Percentiles rank a stretch among this genome's conserved stretches.
Evolutionary conservation across 1,140 invertebrate species (phyloP).

Genomic region (Heliconius hermathena): DNA sequence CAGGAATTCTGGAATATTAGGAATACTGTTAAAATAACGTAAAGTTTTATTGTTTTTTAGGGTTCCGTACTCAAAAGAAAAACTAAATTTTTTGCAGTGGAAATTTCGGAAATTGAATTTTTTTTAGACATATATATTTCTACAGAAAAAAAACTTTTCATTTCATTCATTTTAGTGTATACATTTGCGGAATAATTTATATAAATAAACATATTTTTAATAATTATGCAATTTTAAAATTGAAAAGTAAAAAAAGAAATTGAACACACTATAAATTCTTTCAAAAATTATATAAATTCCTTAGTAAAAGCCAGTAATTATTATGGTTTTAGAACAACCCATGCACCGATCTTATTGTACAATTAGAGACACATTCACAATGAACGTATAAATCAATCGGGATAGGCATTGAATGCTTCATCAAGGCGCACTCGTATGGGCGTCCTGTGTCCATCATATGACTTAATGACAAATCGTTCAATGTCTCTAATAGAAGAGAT

Average conservation of each 20-base stretch:
- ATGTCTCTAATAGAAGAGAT: neutral
- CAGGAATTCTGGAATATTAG: constrained; percentile 47
- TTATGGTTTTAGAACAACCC: neutral
- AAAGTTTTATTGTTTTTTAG: neutral
- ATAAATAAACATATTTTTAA: neutral
- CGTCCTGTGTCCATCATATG: neutral
- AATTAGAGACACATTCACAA: constrained; percentile 55
- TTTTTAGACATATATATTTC: too few species aligned
- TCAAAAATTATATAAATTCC: neutral
- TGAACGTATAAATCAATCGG: constrained; percentile 62
- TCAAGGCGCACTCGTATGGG: constrained; percentile 18
- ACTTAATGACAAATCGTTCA: neutral
- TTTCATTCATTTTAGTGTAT: too few species aligned
- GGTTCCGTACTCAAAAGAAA: too few species aligned
- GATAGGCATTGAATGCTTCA: constrained; percentile 43
- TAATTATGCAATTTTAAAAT: neutral
- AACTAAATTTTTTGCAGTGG: too few species aligned
- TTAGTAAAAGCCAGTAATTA: neutral
- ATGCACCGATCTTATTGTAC: constrained; percentile 48
- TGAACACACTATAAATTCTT: neutral
- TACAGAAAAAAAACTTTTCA: too few species aligned
- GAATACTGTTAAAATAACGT: neutral
- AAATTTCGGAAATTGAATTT: too few species aligned
- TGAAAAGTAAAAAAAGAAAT: neutral
- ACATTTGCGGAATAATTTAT: too few species aligned